Base-by-base conservation (phyloP, 1,140 invertebrate species). In the Apis dorsata region DNA sequence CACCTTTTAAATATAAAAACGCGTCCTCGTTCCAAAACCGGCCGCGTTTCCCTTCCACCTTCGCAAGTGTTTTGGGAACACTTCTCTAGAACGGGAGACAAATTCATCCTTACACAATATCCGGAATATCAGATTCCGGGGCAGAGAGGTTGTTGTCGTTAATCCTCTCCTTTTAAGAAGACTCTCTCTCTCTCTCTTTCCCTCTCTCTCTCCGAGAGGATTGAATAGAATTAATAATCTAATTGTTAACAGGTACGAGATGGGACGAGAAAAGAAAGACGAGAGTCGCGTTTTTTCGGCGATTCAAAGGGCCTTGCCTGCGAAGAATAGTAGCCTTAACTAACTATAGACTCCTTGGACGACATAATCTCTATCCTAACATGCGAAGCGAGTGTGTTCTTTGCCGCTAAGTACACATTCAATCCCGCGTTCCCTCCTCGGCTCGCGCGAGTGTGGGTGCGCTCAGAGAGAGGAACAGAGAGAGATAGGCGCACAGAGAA, bases 311-410 rank as follows among this genome's bases (percentile, higher is more conserved):
- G 63, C 59, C 74, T 62, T 70, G 53, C 85, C 81, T 13, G 28
- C 66, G 86, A 90, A 91, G 83, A 91, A 91, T 90, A 79, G 88
- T 88, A 88, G 82, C 86, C 90, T 89, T 91, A 91, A 91, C 88
- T 91, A 91, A 91, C 90, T 90, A 90, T 90, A 91, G 88, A 91
- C 90, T 90, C 79, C 89, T 89, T 85, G 81, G 88, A 89, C 85
- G 89, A 90, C 87, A 90, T 91, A 91, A 91, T 91, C 90, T 91
- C 90, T 90, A 84, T 89, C 85, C 89, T 85, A 90, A 89, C 88
- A 89, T 75, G 88, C 78, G 74, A 81, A 53, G 68, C 87, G 81
- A 90, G 86, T 89, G 84, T 89, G 89, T 89, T 89, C 90, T 88
- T 85, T 82, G 87, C 90, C 89, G 88, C 88, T 90, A 91, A 91